Evolutionary conservation across 2,888 invertebrate genomes (phyloP).

Genomic region (Deilephila elpenor): DNA sequence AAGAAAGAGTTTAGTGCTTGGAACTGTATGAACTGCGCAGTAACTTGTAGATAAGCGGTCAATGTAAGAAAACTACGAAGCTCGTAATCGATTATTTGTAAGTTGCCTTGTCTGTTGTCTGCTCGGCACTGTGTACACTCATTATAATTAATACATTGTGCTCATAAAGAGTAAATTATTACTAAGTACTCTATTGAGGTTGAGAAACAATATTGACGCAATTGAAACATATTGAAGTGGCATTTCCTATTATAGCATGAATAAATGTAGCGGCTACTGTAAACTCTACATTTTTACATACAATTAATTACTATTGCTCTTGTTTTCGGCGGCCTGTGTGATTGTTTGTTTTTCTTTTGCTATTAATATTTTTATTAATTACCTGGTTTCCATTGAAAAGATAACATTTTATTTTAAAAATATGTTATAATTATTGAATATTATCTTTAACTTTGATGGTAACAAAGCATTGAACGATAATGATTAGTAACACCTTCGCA

Average conservation of each 20-base stretch:
- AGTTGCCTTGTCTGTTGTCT: constrained; percentile 34
- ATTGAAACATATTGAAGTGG: not conserved
- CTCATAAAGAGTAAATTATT: constrained; percentile 23
- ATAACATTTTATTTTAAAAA: not conserved
- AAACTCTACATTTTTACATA: not conserved
- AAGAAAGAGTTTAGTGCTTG: constrained; percentile 24
- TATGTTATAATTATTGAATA: not conserved
- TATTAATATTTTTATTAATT: not conserved
- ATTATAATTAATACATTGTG: constrained; percentile 37
- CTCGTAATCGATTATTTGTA: constrained; percentile 41
- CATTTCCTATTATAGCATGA: not conserved
- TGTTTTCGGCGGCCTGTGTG: not conserved
- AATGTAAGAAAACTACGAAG: constrained; percentile 56
- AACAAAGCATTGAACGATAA: constrained; percentile 43
- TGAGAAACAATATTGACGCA: constrained; percentile 2
- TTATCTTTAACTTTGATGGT: constrained; percentile 47
- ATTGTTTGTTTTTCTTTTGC: not conserved
- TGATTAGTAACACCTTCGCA: constrained; percentile 39
- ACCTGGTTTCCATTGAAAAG: not conserved
- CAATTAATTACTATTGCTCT: not conserved
- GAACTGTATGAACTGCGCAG: constrained; percentile 62
- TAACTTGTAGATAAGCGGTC: constrained; percentile 72
- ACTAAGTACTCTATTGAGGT: constrained; percentile 1
- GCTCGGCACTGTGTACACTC: constrained; percentile 33
- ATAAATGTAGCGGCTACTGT: not conserved